Evolutionary conservation across 1,140 invertebrate species (phyloP).

Genomic region (Amphibalanus amphitrite): DNA sequence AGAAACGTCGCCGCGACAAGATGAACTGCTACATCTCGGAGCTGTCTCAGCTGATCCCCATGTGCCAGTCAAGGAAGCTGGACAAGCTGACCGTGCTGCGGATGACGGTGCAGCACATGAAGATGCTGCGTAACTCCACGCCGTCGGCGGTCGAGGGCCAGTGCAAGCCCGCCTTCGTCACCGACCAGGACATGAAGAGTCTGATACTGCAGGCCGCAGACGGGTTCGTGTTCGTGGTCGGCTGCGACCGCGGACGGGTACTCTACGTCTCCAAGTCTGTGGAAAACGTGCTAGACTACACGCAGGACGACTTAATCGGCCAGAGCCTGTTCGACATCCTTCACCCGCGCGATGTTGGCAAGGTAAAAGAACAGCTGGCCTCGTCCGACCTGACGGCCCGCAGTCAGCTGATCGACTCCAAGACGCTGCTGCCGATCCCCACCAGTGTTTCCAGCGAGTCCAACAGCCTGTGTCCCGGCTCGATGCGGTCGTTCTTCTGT

Average conservation of each 20-base stretch:
- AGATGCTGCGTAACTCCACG: slow-evolving; percentile 53
- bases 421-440: slow-evolving; percentile 35
- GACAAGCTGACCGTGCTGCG: slow-evolving; percentile 84
- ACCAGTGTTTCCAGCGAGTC: slow-evolving; percentile 26
- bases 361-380: slow-evolving; percentile 86
- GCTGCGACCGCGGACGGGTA: slow-evolving; percentile 75
- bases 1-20: slow-evolving; percentile 81
- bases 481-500: slow-evolving; percentile 79
- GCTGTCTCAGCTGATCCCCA: slow-evolving; percentile 73
- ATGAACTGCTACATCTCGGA: slow-evolving; percentile 93
- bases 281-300: slow-evolving; percentile 60
- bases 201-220: slow-evolving; percentile 65
- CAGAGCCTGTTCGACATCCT: slow-evolving; percentile 89
- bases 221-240: slow-evolving; percentile 82
- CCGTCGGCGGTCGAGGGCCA: slow-evolving; percentile 62
- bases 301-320: slow-evolving; percentile 67
- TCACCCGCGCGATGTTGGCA: slow-evolving; percentile 83
- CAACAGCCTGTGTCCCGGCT: slow-evolving; percentile 57
- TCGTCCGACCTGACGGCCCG: slow-evolving; percentile 65
- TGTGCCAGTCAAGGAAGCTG: slow-evolving; percentile 78
- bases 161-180: slow-evolving; percentile 71
- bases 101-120: slow-evolving; percentile 86
- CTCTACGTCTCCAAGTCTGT: slow-evolving; percentile 84
- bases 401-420: slow-evolving; percentile 76
- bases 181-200: slow-evolving; percentile 72